phyloP scores from a whole-genome alignment of 2,888 invertebrate genomes.

The Eupithecia centaureata region DNA sequence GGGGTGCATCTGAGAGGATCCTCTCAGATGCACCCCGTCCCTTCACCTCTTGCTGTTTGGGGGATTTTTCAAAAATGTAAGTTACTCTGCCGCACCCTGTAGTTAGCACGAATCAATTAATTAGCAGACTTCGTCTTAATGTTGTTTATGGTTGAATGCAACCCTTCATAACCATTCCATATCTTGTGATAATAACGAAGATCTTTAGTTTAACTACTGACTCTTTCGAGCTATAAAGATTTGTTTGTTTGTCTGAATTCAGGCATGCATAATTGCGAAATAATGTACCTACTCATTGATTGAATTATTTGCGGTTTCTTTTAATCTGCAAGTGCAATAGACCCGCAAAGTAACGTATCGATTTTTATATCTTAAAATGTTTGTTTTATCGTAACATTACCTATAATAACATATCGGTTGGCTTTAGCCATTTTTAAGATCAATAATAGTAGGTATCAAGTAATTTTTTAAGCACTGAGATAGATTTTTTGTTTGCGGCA shows the following conservation, averaged over 20 bases:
- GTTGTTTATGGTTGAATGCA: too few species aligned
- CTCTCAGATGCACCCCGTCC: too few species aligned
- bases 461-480: background rate
- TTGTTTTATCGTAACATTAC: background rate
- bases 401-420: background rate
- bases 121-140: background rate
- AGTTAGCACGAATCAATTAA: background rate
- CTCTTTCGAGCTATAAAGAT: background rate
- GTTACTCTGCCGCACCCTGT: too few species aligned
- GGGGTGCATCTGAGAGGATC: too few species aligned
- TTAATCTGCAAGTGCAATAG: background rate
- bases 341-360: too few species aligned
- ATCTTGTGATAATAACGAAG: too few species aligned
- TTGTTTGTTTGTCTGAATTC: background rate
- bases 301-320: background rate
- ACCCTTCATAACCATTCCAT: too few species aligned
- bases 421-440: background rate
- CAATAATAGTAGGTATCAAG: background rate
- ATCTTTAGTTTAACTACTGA: too few species aligned
- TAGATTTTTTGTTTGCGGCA: too few species aligned
- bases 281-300: background rate
- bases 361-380: too few species aligned
- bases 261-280: background rate
- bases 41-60: too few species aligned
- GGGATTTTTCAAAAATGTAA: too few species aligned